Percentiles rank a stretch among this genome's conserved stretches.
These are phyloP conservation scores for Psittacula echo DNA, from an alignment of 2,797 vertebrate genomes.

Conservation along the genomic window DNA sequence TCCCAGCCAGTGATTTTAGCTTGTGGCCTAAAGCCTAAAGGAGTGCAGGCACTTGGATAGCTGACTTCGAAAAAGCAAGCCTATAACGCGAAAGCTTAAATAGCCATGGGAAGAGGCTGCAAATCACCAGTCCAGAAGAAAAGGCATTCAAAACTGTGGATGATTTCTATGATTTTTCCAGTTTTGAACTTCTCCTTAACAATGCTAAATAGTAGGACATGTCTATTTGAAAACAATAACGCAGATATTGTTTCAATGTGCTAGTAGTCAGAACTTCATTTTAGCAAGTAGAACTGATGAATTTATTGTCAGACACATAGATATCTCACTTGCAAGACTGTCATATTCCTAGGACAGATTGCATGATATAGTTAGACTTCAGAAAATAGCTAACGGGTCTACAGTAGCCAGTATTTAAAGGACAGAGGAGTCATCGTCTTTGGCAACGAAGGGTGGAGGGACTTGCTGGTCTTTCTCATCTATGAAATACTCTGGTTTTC, in stretches of 20 bases:
- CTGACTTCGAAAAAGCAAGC: background rate
- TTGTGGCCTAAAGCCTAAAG: background rate
- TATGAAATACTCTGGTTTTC: background rate
- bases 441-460: background rate
- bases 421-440: background rate
- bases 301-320: background rate
- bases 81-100: background rate
- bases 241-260: background rate
- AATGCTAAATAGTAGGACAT: background rate
- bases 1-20: background rate
- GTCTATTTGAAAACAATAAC: background rate
- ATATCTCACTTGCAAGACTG: background rate
- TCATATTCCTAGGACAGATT: background rate
- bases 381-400: background rate
- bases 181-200: background rate
- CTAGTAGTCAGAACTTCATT: background rate
- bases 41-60: background rate
- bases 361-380: rapidly evolving
- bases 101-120: background rate
- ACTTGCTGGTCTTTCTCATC: background rate
- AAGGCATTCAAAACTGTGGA: background rate
- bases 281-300: background rate
- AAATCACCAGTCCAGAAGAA: background rate
- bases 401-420: background rate
- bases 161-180: background rate